A percentile compares a stretch with the other conserved stretches of the same genome.
phyloP scores from a whole-genome alignment of 2,888 invertebrate genomes.

The Clitarchus hookeri region DNA sequence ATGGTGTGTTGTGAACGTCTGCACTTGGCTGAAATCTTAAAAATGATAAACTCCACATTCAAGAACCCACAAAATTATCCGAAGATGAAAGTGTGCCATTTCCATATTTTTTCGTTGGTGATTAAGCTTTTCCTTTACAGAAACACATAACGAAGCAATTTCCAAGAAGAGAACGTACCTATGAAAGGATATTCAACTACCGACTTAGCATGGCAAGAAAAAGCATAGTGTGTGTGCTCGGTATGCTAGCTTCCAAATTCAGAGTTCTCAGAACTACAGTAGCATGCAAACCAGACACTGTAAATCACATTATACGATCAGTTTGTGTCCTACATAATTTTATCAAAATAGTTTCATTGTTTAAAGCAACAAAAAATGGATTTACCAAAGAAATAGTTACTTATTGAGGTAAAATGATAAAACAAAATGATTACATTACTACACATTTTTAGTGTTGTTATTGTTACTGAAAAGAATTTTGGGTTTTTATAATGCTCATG shows the following conservation, averaged over 20 bases:
- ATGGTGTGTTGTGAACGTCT: background rate
- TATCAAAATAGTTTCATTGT: background rate
- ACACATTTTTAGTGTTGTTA: too few relatives aligned
- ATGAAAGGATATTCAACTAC: conserved; percentile 34
- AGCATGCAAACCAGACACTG: background rate
- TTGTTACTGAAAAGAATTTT: too few relatives aligned
- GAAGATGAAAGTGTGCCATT: background rate
- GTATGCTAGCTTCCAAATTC: conserved; percentile 33
- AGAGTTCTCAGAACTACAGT: conserved; percentile 23
- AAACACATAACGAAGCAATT: conserved; percentile 32
- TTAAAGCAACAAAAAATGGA: too few relatives aligned
- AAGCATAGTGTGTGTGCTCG: conserved; percentile 33
- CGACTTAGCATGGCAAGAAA: conserved; percentile 34
- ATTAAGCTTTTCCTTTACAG: conserved; percentile 37
- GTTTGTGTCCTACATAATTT: background rate
- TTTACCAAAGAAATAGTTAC: too few relatives aligned
- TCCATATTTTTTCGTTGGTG: conserved; percentile 34
- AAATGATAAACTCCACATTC: conserved; percentile 15
- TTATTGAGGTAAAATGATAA: too few relatives aligned
- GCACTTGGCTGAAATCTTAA: background rate
- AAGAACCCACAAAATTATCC: background rate
- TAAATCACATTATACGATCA: background rate
- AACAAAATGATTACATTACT: too few relatives aligned
- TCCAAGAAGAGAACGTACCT: conserved; percentile 29
- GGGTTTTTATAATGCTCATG: too few relatives aligned